Percentiles rank a stretch among this genome's conserved stretches.
These are phyloP conservation scores for Muschampia plurimacula DNA, from an alignment of 2,888 invertebrate genomes.

Conservation along the genomic window DNA sequence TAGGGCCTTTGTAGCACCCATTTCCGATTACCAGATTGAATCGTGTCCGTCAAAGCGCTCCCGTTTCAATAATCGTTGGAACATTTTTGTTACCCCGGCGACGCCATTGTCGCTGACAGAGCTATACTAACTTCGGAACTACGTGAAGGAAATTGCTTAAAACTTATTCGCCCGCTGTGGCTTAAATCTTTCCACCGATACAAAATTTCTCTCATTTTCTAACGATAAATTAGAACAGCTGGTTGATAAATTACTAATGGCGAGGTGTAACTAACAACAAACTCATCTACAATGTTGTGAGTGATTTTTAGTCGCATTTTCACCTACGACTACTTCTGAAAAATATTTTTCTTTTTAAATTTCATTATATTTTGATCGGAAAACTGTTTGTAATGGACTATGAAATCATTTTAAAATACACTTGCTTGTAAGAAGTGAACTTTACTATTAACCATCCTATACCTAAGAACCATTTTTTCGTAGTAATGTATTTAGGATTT, in stretches of 20 bases:
- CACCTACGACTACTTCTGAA: neutral
- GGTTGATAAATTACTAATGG: slow-evolving; percentile 30
- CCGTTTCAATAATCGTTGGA: slow-evolving; percentile 66
- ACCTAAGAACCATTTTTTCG: too few species aligned
- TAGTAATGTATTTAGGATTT: too few species aligned
- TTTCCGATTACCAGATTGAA: slow-evolving; percentile 85
- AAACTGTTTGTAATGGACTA: neutral
- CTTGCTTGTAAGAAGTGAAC: too few species aligned
- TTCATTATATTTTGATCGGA: neutral
- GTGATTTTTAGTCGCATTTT: neutral
- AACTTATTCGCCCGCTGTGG: slow-evolving; percentile 26
- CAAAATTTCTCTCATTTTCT: slow-evolving; percentile 33
- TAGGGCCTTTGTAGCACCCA: slow-evolving; percentile 82
- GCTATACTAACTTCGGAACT: slow-evolving; percentile 26
- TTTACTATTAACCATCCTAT: too few species aligned
- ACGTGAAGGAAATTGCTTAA: slow-evolving; percentile 37
- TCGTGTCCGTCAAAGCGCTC: slow-evolving; percentile 74
- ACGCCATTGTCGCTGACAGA: slow-evolving; percentile 43
- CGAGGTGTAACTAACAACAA: slow-evolving; percentile 21
- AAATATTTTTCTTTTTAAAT: neutral
- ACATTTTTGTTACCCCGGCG: slow-evolving; percentile 47
- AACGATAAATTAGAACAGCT: slow-evolving; percentile 29
- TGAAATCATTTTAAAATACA: too few species aligned
- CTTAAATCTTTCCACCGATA: slow-evolving; percentile 28
- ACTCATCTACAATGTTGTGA: slow-evolving; percentile 22